A percentile compares a stretch with the other conserved stretches of the same genome.
These are phyloP conservation scores for Melanocharis versteri DNA, from an alignment of 2,113 vertebrate genomes.

Conservation along the genomic window DNA sequence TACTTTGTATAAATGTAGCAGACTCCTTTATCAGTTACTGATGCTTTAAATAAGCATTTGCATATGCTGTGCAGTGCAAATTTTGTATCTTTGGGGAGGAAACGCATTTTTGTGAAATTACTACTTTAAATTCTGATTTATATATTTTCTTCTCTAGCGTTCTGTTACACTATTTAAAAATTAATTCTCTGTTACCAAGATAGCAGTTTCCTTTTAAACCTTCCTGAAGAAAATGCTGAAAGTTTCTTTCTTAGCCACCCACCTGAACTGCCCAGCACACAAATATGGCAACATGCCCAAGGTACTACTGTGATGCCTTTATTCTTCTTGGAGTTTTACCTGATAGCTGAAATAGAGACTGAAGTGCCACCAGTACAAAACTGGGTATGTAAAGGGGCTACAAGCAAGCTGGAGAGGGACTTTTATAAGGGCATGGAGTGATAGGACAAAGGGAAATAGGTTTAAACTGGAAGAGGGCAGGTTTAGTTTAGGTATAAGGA, in stretches of 20 bases:
- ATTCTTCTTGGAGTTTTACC: background rate
- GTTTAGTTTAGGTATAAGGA: background rate
- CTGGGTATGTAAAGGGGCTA: no score
- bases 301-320: background rate
- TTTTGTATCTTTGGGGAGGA: background rate
- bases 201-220: background rate
- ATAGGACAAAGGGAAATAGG: background rate
- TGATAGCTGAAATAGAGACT: background rate
- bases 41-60: background rate
- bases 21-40: background rate
- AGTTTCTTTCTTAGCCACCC: background rate
- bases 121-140: background rate
- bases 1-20: background rate
- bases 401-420: background rate
- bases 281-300: background rate
- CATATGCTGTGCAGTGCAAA: background rate
- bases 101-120: background rate
- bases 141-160: background rate
- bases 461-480: background rate
- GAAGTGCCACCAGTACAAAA: background rate
- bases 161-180: background rate
- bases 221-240: background rate
- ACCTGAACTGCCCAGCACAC: background rate
- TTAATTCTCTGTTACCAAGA: background rate
- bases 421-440: background rate